Percentiles rank a stretch among this genome's conserved stretches.
Evolutionary conservation across 2,797 vertebrate species (phyloP).

Genomic region (Betta splendens): DNA sequence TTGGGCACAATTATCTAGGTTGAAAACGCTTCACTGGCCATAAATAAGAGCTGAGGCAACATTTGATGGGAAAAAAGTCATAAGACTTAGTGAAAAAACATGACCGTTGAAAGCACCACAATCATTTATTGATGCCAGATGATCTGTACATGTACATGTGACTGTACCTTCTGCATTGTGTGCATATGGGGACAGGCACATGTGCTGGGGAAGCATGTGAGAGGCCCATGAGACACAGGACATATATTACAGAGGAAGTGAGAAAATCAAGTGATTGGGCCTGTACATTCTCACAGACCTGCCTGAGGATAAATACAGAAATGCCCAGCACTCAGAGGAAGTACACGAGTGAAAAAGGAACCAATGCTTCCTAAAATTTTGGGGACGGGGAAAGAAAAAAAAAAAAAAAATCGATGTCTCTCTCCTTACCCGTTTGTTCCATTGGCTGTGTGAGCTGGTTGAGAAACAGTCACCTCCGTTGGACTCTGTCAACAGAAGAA

Average conservation of each 20-base stretch:
- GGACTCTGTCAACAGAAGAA: constrained; percentile 78
- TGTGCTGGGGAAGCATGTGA: constrained; percentile 16
- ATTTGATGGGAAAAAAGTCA: constrained; percentile 4
- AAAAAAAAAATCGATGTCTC: constrained; percentile 17
- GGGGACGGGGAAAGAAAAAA: neutral
- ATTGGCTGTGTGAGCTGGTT: constrained; percentile 80
- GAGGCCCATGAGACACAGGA: constrained; percentile 20
- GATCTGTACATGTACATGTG: neutral
- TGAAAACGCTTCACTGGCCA: constrained; percentile 13
- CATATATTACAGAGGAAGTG: constrained; percentile 41
- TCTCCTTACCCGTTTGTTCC: constrained; percentile 82
- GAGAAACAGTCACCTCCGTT: constrained; percentile 80
- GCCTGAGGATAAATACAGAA: constrained; percentile 39
- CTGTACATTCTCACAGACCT: constrained; percentile 14
- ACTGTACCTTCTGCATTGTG: neutral
- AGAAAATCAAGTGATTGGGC: constrained; percentile 41
- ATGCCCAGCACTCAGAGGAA: constrained; percentile 55
- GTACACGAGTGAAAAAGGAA: constrained; percentile 55
- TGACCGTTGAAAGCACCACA: neutral
- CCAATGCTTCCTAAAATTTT: constrained; percentile 61
- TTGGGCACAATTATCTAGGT: neutral
- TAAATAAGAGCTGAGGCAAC: neutral
- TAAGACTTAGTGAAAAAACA: constrained; percentile 1
- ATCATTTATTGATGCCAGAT: constrained; percentile 1
- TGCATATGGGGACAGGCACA: constrained; percentile 16